phyloP scores from a whole-genome alignment of 2,888 invertebrate species.

The Chloromyia formosa region DNA sequence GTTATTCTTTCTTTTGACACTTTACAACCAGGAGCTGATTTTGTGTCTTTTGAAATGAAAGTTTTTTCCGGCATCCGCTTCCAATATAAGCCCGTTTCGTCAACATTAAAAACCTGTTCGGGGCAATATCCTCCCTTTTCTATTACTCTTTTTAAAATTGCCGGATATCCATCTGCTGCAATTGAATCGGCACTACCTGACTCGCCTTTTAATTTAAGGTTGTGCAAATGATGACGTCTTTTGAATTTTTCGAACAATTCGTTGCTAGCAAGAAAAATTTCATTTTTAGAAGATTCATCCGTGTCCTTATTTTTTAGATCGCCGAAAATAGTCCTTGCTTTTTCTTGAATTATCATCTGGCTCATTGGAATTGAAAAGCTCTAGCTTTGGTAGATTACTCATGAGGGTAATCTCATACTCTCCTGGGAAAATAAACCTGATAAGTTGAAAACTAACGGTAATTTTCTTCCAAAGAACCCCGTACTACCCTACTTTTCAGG shows the following conservation, averaged over 20 bases:
- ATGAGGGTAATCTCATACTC: too few species aligned
- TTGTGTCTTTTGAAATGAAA: slow-evolving; percentile 49
- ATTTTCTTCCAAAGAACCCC: too few species aligned
- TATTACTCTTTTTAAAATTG: slow-evolving; percentile 50
- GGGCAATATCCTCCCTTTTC: slow-evolving; percentile 49
- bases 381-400: too few species aligned
- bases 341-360: slow-evolving; percentile 13
- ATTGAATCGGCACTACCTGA: slow-evolving; percentile 51
- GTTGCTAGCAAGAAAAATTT: slow-evolving; percentile 19
- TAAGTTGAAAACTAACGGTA: too few species aligned
- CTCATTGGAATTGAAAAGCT: slow-evolving; percentile 9
- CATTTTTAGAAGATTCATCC: slow-evolving; percentile 18
- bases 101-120: slow-evolving; percentile 45
- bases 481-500: too few species aligned
- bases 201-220: slow-evolving; percentile 52
- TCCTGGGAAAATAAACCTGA: too few species aligned
- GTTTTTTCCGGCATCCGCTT: slow-evolving; percentile 15
- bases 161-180: slow-evolving; percentile 46
- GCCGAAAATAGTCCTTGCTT: slow-evolving; percentile 11
- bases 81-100: slow-evolving; percentile 49
- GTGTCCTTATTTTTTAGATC: background rate
- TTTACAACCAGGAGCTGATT: slow-evolving; percentile 52
- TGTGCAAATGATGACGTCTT: slow-evolving; percentile 47
- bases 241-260: slow-evolving; percentile 16
- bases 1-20: slow-evolving; percentile 54